phyloP scores from a whole-genome alignment of 2,888 invertebrate species.

The Heliothis peltigera region DNA sequence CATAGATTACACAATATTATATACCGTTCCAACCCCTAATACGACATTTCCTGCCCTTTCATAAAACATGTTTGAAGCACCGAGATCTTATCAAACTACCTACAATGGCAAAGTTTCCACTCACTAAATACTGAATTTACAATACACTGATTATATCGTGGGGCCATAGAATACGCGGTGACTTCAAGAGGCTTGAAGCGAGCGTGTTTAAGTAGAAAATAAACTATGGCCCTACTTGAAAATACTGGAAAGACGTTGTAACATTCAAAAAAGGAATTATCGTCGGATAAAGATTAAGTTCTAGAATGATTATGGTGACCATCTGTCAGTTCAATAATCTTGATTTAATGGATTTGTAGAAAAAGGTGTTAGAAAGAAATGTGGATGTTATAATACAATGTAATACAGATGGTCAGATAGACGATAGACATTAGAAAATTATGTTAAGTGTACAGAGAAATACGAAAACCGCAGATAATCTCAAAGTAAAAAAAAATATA shows the following conservation, averaged over 20 bases:
- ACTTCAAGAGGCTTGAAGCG: slow-evolving; percentile 6
- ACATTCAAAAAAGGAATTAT: slow-evolving; percentile 12
- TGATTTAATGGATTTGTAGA: background rate
- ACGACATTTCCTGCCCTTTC: slow-evolving; percentile 55
- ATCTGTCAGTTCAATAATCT: slow-evolving; percentile 1
- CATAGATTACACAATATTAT: slow-evolving; percentile 27
- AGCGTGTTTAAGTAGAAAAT: background rate
- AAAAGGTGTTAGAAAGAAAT: background rate
- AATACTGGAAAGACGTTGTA: background rate
- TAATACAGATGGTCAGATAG: too few species aligned
- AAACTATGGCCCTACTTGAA: background rate
- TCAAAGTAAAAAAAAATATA: too few species aligned
- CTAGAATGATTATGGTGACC: background rate
- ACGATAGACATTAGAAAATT: too few species aligned
- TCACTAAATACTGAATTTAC: slow-evolving; percentile 38
- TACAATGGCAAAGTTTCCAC: slow-evolving; percentile 43
- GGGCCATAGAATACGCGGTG: slow-evolving; percentile 35
- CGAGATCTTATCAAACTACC: slow-evolving; percentile 51
- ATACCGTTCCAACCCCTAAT: slow-evolving; percentile 28
- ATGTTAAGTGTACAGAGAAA: too few species aligned
- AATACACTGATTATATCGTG: slow-evolving; percentile 51
- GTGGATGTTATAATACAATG: background rate
- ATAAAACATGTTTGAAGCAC: slow-evolving; percentile 42
- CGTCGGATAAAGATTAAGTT: slow-evolving; percentile 9
- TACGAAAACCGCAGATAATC: too few species aligned